Base-by-base conservation (phyloP, 2,888 invertebrate species). In the Andrena bucephala region DNA sequence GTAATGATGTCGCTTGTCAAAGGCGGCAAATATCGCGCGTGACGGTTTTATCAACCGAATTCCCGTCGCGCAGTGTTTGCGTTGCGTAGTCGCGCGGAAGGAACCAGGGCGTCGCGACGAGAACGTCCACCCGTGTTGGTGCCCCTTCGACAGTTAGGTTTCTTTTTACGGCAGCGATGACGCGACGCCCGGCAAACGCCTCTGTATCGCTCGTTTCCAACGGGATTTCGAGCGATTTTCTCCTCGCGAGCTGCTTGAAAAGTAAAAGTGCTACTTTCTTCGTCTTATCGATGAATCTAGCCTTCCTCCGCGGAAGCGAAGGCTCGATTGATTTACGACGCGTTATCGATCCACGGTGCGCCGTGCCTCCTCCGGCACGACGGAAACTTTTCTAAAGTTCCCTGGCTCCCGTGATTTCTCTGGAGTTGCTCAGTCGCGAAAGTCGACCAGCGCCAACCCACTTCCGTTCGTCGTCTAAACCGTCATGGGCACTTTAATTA, bases 391-490 rank as follows among this genome's bases (percentile, higher is more conserved):
- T 52, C 13, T 31, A n/a, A 73, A 57, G 54, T 75, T 59, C 7
- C 24, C 48, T 10, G 71, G 57, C 27, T 54, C 59, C 52, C 65
- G 62, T 74, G 83, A 85, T 83, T 85, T 83, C 76, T 74, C 85
- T 69, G 66, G 42, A 27, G 24, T 60, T 71, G 36, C 60, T 1
- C 31, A 63, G 48, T 60, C 65, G 36, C 80, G 83, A 74, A 80
- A 85, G 72, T 72, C 29, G 42, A 57, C 2, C 68, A 24, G 67
- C 67, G 36, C 31, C 60, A 77, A 67, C 65, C 69, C 27, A 29
- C 33, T 70, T 63, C 48, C 42, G 65, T 77, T 80, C 50, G 42
- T 63, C 50, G 52, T 66, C 13, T 7, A 36, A 75, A 59, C 54
- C 20, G 54, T 50, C n/a, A 4, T 59, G 69, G 52, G 33, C 36